A percentile compares a stretch with the other conserved stretches of the same genome.
phyloP scores from a whole-genome alignment of 2,888 invertebrate species.

The Chalcosyrphus nemorum region DNA sequence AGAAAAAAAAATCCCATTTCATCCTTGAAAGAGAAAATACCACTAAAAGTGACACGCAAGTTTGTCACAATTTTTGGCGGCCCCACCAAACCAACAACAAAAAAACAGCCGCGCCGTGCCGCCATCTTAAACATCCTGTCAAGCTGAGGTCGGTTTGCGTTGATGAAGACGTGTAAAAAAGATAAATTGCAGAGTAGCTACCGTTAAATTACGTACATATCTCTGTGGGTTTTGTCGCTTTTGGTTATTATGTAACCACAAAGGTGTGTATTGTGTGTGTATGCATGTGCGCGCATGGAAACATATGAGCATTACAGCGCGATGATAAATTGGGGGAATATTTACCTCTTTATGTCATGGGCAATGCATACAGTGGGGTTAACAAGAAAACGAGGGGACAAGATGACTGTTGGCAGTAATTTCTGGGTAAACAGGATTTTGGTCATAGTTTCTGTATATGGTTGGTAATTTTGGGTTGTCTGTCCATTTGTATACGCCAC shows the following conservation, averaged over 20 bases:
- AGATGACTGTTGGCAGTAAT: no score
- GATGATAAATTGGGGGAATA: neutral
- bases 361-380: neutral
- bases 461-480: no score
- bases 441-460: no score
- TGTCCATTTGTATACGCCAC: no score
- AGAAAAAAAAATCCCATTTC: neutral
- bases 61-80: neutral
- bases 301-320: neutral
- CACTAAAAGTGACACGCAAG: constrained; percentile 67
- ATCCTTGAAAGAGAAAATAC: constrained; percentile 14
- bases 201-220: neutral
- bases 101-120: no score
- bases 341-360: neutral
- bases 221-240: neutral
- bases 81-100: no score
- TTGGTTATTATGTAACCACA: no score
- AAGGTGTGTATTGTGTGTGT: neutral
- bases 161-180: constrained; percentile 36
- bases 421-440: no score
- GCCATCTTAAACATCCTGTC: constrained; percentile 6
- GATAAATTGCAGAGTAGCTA: constrained; percentile 2
- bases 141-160: constrained; percentile 3
- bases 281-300: no score
- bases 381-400: neutral